Conservation (phyloP, 1,140 invertebrate species). For the Chrysopa pallens region DNA sequence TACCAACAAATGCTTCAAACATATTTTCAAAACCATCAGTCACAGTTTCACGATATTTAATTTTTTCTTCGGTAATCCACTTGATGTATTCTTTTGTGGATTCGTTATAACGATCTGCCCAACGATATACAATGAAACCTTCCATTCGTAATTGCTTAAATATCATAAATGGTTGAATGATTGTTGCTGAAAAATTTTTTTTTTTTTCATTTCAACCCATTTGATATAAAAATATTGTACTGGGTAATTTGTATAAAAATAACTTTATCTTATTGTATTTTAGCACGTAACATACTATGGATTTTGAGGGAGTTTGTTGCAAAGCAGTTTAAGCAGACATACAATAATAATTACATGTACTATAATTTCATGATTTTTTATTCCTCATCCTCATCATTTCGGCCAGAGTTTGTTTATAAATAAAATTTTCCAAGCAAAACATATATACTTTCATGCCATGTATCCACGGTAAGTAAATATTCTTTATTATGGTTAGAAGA, state of each 20-base stretch:
- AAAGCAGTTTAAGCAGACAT: too few species aligned
- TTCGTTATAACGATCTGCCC: conserved; percentile 34
- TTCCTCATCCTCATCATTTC: too few species aligned
- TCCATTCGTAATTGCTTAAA: conserved; percentile 37
- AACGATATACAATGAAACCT: conserved; percentile 41
- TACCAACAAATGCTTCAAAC: conserved; percentile 38
- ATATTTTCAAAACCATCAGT: conserved; percentile 50
- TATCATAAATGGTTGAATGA: conserved; percentile 9
- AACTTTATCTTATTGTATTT: neutral
- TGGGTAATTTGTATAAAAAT: neutral
- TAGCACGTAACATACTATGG: neutral
- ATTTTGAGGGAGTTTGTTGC: conserved; percentile 4
- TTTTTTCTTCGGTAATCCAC: conserved; percentile 43
- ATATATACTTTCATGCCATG: too few species aligned
- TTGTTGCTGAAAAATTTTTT: conserved; percentile 9
- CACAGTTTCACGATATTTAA: conserved; percentile 42
- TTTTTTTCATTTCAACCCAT: too few species aligned
- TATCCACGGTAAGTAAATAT: too few species aligned
- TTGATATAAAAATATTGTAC: neutral
- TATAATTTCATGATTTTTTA: too few species aligned
- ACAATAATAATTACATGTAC: too few species aligned
- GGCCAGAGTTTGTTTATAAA: too few species aligned
- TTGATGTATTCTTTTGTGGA: conserved; percentile 35
- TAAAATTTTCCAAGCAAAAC: too few species aligned
- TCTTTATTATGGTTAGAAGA: too few species aligned